A percentile compares a stretch with the other conserved stretches of the same genome.
Conservation (phyloP, 2,888 invertebrate species). For the Dorcus parallelipipedus region DNA sequence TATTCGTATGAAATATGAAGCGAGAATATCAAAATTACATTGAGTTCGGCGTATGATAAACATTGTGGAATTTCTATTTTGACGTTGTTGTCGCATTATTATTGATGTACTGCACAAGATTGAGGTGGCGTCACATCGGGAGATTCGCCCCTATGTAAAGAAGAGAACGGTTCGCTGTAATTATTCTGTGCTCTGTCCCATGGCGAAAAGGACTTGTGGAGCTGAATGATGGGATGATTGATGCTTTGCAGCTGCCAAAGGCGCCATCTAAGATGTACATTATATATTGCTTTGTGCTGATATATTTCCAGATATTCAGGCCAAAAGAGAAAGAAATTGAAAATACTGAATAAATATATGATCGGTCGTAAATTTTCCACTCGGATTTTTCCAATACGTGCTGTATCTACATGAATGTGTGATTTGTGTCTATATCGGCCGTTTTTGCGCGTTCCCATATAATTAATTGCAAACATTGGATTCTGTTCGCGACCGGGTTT, state of each 20-base stretch:
- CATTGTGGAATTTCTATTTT: no score
- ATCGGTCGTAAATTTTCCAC: conserved; percentile 40
- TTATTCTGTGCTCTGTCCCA: neutral
- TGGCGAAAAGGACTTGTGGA: conserved; percentile 4
- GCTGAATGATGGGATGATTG: conserved; percentile 37
- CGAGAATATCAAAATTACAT: no score
- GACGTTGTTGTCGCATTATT: no score
- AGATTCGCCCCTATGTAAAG: no score
- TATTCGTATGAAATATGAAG: no score
- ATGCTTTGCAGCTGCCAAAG: conserved; percentile 37
- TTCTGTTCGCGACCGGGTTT: conserved; percentile 33
- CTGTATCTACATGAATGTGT: conserved; percentile 36
- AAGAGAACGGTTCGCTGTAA: neutral
- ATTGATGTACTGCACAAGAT: no score
- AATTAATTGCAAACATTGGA: conserved; percentile 40
- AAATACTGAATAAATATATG: conserved; percentile 44
- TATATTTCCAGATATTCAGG: conserved; percentile 34
- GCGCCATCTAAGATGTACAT: conserved; percentile 37
- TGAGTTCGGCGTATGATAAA: no score
- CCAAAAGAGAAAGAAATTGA: conserved; percentile 37
- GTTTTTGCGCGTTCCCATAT: conserved; percentile 33
- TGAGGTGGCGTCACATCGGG: no score
- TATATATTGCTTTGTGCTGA: conserved; percentile 40
- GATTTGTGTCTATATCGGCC: conserved; percentile 38
- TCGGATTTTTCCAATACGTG: conserved; percentile 40